phyloP scores from a whole-genome alignment of 1,140 invertebrate species.

The Pogonomyrmex californicus region DNA sequence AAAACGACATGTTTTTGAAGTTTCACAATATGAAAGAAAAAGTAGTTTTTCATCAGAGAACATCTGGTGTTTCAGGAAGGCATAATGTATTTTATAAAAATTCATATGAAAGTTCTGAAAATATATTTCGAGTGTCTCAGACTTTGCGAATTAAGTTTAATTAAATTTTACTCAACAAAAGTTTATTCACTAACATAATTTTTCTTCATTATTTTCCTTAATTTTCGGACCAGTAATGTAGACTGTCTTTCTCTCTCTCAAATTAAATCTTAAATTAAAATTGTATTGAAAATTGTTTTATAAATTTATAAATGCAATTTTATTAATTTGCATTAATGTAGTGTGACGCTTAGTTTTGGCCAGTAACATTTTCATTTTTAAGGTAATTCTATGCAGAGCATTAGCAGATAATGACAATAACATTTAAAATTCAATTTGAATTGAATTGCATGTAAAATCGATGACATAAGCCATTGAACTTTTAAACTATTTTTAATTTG shows the following conservation, averaged over 20 bases:
- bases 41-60: constrained; percentile 18
- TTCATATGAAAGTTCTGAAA: constrained; percentile 38
- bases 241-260: background rate
- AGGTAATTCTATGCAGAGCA: background rate
- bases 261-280: background rate
- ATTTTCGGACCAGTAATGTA: background rate
- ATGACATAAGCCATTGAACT: background rate
- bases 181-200: background rate
- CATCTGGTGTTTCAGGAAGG: background rate
- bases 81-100: constrained; percentile 20
- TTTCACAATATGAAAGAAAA: background rate
- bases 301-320: background rate
- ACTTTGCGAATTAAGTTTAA: constrained; percentile 25
- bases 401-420: background rate
- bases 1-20: background rate
- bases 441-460: constrained; percentile 1
- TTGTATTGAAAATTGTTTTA: no score
- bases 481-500: background rate
- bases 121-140: constrained; percentile 14
- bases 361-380: background rate
- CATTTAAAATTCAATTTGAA: constrained; percentile 15
- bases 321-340: background rate
- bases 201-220: constrained; percentile 1
- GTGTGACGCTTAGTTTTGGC: background rate
- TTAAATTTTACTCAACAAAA: background rate